phyloP scores from a whole-genome alignment of 2,113 vertebrate species.

The Papio anubis region DNA sequence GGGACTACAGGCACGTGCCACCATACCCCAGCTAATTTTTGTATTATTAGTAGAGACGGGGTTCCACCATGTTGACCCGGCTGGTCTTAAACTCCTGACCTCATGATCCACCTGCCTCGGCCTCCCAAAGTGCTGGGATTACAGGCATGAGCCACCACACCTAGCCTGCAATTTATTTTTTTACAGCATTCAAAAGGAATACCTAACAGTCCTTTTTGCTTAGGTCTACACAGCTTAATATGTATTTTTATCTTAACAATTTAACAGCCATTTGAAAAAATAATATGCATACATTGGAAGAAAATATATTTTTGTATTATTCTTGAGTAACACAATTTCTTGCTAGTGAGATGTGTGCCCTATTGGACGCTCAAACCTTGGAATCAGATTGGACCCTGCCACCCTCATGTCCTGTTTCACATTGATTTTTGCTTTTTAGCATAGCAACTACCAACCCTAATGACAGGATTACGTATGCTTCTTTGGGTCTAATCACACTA shows the following conservation, averaged over 20 bases:
- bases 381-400: not conserved
- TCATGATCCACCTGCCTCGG: too few species aligned
- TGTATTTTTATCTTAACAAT: not conserved
- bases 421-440: not conserved
- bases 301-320: not conserved
- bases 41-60: too few species aligned
- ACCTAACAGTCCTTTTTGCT: not conserved
- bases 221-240: not conserved
- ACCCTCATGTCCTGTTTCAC: not conserved
- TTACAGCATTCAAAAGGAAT: not conserved
- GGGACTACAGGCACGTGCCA: too few species aligned
- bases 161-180: too few species aligned
- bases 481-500: not conserved
- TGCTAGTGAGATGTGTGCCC: not conserved
- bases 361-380: not conserved
- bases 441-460: not conserved
- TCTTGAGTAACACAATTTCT: not conserved
- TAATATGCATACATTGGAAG: not conserved
- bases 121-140: too few species aligned
- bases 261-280: not conserved
- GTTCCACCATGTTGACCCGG: too few species aligned
- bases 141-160: too few species aligned
- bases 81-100: too few species aligned
- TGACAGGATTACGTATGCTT: not conserved
- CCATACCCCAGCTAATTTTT: too few species aligned